Evolutionary conservation across 2,797 vertebrate species (phyloP).

Genomic region (Gobionotothen gibberifrons): DNA sequence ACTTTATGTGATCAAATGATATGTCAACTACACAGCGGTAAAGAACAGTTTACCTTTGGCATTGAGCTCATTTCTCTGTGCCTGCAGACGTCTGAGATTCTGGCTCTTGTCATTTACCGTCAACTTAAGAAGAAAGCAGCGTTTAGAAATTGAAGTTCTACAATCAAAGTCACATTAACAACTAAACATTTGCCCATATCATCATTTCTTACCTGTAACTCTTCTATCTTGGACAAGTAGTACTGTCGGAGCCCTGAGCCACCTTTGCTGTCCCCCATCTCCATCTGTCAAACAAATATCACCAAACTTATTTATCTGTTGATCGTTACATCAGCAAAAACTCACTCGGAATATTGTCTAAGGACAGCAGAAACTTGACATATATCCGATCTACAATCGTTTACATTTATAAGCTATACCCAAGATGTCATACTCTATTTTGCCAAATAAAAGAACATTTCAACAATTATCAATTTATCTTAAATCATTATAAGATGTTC

Average conservation of each 20-base stretch:
- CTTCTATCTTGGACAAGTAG: conserved; percentile 98
- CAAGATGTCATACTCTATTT: neutral
- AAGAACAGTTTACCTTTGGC: conserved; percentile 88
- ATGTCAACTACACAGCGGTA: neutral
- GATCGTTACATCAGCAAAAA: neutral
- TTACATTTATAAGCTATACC: neutral
- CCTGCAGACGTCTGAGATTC: conserved; percentile 95
- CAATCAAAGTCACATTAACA: neutral
- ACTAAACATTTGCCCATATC: neutral
- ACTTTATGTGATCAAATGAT: neutral
- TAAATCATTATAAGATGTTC: neutral
- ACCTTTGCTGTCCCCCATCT: conserved; percentile 94
- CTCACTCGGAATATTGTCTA: neutral
- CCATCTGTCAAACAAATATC: conserved; percentile 86
- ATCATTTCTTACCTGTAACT: conserved; percentile 89
- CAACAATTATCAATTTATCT: neutral
- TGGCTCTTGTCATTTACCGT: conserved; percentile 98
- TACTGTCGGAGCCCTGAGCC: conserved; percentile 95
- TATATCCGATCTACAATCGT: neutral
- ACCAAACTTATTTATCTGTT: neutral
- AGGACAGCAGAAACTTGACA: neutral
- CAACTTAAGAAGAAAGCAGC: conserved; percentile 79
- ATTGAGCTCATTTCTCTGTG: conserved; percentile 97
- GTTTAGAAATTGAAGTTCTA: neutral
- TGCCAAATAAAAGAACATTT: neutral